Base-by-base conservation (phyloP, 2,888 invertebrate species). In the Polyploca ridens region DNA sequence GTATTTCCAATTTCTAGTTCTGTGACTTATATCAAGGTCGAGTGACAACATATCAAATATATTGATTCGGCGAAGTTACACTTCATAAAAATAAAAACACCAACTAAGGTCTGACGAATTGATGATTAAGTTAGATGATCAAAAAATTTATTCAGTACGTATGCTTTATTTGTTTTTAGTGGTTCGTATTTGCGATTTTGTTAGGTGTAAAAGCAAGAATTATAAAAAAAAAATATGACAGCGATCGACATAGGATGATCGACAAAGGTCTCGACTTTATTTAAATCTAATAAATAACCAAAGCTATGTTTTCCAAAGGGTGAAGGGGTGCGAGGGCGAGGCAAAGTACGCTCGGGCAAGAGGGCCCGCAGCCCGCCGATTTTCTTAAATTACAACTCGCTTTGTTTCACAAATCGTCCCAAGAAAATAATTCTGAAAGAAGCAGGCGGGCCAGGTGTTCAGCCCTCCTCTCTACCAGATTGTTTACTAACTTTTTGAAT, bases 391-490 rank as follows among this genome's bases (percentile, higher is more conserved):
- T 91, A 93, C 90, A 90, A 87, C 88, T 86, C 87, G 90, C 91
- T 93, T 94, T 94, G 92, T 94, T 94, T 93, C 89, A 90, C 90
- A 94, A 94, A 94, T 93, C 90, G 91, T 87, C 86, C 27, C 83
- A 88, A 83, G 87, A 90, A 93, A 91, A 90, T 91, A 90, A 90
- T 91, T 90, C 87, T 83, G 83, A 82, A 80, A 75, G 75, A 73
- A 77, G 70, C 69, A 74, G 73, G 73, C 72, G 75, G 74, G 68
- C 72, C 76, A 78, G 77, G 77, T 79, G 77, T 72, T 71, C 65
- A 46, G 67, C 74, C 75, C 75, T 74, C 70, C 72, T 69, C 38
- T 69, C 70, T 74, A 63, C 72, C 73, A 74, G 77, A 72, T 74
- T 64, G 64, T 60, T 78, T 75, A 74, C 74, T 65, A 82, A 80